phyloP scores from a whole-genome alignment of 2,113 vertebrate species.

The Ailuropoda melanoleuca region DNA sequence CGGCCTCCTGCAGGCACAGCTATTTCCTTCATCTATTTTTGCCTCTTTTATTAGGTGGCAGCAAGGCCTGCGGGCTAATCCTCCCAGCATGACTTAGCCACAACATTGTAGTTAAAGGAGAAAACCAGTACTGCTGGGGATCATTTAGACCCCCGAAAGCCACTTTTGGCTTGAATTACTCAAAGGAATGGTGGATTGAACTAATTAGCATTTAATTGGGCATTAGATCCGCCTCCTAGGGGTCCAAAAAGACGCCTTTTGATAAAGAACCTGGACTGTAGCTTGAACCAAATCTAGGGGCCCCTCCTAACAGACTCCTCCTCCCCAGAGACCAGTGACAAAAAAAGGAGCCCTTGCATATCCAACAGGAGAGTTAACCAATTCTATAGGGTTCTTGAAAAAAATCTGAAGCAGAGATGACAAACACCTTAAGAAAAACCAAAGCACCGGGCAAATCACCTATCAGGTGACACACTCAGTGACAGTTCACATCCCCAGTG shows the following conservation, averaged over 20 bases:
- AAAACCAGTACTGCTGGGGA: not conserved
- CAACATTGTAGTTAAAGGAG: not conserved
- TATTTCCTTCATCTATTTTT: constrained; percentile 1
- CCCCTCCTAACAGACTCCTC: not conserved
- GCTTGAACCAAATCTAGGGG: not conserved
- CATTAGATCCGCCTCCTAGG: not conserved
- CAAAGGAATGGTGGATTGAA: not conserved
- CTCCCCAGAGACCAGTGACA: not conserved
- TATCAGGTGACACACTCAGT: not conserved
- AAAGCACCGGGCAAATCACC: not conserved
- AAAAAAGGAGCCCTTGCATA: not conserved
- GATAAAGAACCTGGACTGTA: not conserved
- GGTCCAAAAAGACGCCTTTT: not conserved
- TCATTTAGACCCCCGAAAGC: not conserved
- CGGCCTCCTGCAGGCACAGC: not conserved
- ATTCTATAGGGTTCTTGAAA: not conserved
- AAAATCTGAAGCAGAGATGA: not conserved
- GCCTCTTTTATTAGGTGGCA: not conserved
- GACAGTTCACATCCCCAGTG: no score
- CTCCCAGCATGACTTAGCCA: not conserved
- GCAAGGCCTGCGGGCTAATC: not conserved
- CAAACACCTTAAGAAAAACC: not conserved
- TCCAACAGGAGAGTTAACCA: not conserved
- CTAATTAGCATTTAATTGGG: not conserved
- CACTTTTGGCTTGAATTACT: not conserved